Conservation (phyloP, 2,797 vertebrate genomes). For the Acipenser oxyrinchus region DNA sequence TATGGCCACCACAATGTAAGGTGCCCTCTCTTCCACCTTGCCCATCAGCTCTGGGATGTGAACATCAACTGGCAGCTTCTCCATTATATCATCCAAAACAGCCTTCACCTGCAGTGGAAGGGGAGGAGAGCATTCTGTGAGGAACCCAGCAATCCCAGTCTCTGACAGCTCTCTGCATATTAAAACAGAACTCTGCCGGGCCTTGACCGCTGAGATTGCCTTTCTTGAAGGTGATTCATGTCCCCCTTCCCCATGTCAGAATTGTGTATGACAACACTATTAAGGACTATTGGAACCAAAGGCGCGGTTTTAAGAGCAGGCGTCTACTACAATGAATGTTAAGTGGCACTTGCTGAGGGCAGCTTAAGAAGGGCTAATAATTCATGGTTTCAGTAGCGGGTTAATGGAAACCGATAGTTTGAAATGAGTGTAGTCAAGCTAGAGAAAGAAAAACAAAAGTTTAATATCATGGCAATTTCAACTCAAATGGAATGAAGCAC, state of each 20-base stretch:
- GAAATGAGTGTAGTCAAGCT: too few relatives aligned
- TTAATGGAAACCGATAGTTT: background rate
- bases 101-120: constrained; percentile 62
- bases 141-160: background rate
- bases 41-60: constrained; percentile 74
- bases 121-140: too few relatives aligned
- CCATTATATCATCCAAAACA: constrained; percentile 75
- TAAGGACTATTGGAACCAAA: background rate
- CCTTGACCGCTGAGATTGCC: background rate
- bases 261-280: background rate
- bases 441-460: background rate
- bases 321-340: constrained; percentile 1
- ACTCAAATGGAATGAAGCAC: constrained; percentile 2
- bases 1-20: constrained; percentile 77
- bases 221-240: background rate
- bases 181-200: background rate
- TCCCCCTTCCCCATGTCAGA: background rate
- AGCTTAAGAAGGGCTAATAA: background rate
- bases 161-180: background rate
- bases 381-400: background rate
- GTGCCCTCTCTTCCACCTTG: constrained; percentile 76
- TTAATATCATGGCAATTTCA: background rate
- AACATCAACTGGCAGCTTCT: constrained; percentile 79
- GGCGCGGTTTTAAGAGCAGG: background rate
- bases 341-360: background rate